Conservation (phyloP, 2,113 vertebrate species). For the Channa maculata region DNA sequence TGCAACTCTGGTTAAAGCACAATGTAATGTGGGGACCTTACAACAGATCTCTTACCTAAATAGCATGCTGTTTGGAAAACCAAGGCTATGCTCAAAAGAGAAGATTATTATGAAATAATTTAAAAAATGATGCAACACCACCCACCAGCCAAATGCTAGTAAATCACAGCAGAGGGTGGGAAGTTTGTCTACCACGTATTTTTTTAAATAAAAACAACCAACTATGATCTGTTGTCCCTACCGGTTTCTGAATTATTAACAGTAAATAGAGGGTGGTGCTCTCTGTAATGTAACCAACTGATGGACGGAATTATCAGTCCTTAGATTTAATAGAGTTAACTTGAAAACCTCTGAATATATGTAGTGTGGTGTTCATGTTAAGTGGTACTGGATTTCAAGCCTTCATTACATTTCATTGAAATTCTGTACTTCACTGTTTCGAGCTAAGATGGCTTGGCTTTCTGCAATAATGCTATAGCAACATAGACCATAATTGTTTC, state of each 20-base stretch:
- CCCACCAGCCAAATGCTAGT: conserved; percentile 52
- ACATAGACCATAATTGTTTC: conserved; percentile 7
- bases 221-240: background rate
- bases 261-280: background rate
- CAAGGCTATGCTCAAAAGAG: conserved; percentile 6
- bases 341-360: background rate
- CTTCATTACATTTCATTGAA: background rate
- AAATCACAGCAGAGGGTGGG: background rate
- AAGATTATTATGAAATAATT: background rate
- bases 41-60: background rate
- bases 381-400: background rate
- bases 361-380: background rate
- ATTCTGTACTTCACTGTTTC: conserved; percentile 12
- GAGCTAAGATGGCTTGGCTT: conserved; percentile 4
- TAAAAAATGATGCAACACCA: conserved; percentile 23
- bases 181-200: conserved; percentile 8
- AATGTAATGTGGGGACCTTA: background rate
- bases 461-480: conserved; percentile 10
- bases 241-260: background rate
- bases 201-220: conserved; percentile 5
- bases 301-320: too few relatives aligned
- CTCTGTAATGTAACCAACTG: background rate
- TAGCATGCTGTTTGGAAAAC: background rate
- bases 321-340: background rate
- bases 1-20: background rate